Conservation (phyloP, 2,888 invertebrate genomes). For the Lasioglossum malachurum region DNA sequence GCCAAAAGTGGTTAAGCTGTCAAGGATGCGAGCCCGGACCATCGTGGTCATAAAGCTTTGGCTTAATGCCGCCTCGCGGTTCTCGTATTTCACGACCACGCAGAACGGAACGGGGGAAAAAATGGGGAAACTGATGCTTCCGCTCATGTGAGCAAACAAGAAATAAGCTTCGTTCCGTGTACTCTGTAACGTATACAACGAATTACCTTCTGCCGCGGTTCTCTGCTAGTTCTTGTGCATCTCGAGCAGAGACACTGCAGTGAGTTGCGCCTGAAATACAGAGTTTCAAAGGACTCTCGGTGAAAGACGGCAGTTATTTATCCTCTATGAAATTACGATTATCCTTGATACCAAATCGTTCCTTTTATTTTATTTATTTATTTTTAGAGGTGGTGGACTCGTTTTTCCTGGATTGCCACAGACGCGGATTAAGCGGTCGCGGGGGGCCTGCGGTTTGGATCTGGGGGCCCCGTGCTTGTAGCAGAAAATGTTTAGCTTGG, state of each 20-base stretch:
- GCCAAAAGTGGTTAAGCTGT: slow-evolving; percentile 62
- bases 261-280: not conserved
- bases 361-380: too few species aligned
- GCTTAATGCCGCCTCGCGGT: slow-evolving; percentile 54
- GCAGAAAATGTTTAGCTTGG: too few species aligned
- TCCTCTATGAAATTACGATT: not conserved
- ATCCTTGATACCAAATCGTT: not conserved
- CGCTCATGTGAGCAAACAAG: slow-evolving; percentile 37
- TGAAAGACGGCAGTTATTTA: not conserved
- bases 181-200: slow-evolving; percentile 15
- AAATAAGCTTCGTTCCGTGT: slow-evolving; percentile 29
- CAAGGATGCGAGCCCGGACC: slow-evolving; percentile 59
- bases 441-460: too few species aligned
- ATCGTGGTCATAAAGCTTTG: slow-evolving; percentile 63
- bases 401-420: too few species aligned
- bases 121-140: slow-evolving; percentile 10
- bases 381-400: too few species aligned
- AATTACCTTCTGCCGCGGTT: slow-evolving; percentile 15
- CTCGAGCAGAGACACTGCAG: not conserved
- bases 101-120: not conserved
- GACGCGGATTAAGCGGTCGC: too few species aligned
- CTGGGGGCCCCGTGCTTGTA: too few species aligned
- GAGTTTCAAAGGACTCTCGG: not conserved
- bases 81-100: slow-evolving; percentile 32
- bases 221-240: slow-evolving; percentile 7